Evolutionary conservation across 2,797 vertebrate genomes (phyloP).

Genomic region (Hydrocynus forskahlii): DNA sequence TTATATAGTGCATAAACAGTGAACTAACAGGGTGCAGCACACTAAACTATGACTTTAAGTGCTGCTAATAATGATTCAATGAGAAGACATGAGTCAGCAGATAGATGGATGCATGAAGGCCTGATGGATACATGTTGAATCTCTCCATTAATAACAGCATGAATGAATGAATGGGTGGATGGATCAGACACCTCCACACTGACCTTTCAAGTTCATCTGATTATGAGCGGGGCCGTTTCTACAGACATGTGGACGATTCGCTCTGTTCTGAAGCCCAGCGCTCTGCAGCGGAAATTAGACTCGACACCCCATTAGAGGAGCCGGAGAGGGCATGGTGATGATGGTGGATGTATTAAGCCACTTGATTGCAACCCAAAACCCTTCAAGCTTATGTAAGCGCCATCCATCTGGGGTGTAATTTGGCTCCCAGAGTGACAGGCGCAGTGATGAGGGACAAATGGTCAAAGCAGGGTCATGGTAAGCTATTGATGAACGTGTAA

Average conservation of each 20-base stretch:
- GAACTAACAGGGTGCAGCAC: too few relatives aligned
- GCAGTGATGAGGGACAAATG: constrained; percentile 39
- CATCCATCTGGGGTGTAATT: constrained; percentile 39
- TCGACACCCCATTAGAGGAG: constrained; percentile 45
- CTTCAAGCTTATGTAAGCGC: constrained; percentile 46
- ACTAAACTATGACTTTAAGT: too few relatives aligned
- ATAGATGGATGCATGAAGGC: too few relatives aligned
- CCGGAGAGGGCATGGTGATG: constrained; percentile 32
- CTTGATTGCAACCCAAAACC: constrained; percentile 46
- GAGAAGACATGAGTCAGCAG: too few relatives aligned
- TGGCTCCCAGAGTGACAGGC: constrained; percentile 22
- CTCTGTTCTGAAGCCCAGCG: constrained; percentile 32
- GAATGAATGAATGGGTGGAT: neutral
- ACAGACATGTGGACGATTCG: constrained; percentile 14
- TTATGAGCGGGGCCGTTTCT: neutral
- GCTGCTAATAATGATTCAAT: too few relatives aligned
- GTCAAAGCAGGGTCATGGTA: neutral
- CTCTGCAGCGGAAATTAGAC: constrained; percentile 49
- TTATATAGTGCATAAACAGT: too few relatives aligned
- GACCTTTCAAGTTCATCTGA: neutral
- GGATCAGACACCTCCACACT: neutral
- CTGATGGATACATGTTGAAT: too few relatives aligned
- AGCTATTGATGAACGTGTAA: neutral
- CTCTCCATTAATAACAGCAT: too few relatives aligned
- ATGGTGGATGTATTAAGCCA: constrained; percentile 26